phyloP scores from a whole-genome alignment of 2,797 vertebrate species.

The Pogoniulus pusillus region DNA sequence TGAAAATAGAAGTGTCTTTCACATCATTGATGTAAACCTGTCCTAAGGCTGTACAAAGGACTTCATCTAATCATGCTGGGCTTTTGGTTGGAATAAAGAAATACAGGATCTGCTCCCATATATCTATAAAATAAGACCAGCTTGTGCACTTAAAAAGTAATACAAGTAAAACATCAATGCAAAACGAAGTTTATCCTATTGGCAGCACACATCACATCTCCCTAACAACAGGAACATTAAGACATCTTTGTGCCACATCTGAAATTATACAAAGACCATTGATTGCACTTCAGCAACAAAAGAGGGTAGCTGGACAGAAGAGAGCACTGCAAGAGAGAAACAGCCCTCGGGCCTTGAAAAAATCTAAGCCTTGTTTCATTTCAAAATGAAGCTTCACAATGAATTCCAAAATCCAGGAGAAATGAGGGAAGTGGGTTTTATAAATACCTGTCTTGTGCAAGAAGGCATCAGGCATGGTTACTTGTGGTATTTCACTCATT shows the following conservation, averaged over 20 bases:
- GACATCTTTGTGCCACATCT: fast-evolving
- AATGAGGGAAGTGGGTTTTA: not conserved
- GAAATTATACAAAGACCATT: not conserved
- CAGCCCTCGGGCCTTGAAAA: not conserved
- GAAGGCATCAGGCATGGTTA: not conserved
- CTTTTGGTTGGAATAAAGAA: not conserved
- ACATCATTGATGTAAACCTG: not conserved
- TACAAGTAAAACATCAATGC: not conserved
- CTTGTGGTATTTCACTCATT: not conserved
- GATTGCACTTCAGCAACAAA: not conserved
- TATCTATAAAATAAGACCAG: not conserved
- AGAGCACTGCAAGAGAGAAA: not conserved
- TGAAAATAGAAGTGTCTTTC: not conserved
- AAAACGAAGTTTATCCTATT: not conserved
- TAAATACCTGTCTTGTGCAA: not conserved
- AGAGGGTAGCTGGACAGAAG: not conserved
- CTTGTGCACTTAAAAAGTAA: not conserved
- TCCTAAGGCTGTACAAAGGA: not conserved
- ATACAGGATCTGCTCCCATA: not conserved
- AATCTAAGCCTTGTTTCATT: not conserved
- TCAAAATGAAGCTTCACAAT: not conserved
- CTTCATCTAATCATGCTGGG: not conserved
- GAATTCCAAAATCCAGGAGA: not conserved
- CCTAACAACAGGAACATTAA: not conserved
- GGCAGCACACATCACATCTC: not conserved